Evolutionary conservation across 1,140 invertebrate genomes (phyloP).

Genomic region (Alviniconcha marisindica): DNA sequence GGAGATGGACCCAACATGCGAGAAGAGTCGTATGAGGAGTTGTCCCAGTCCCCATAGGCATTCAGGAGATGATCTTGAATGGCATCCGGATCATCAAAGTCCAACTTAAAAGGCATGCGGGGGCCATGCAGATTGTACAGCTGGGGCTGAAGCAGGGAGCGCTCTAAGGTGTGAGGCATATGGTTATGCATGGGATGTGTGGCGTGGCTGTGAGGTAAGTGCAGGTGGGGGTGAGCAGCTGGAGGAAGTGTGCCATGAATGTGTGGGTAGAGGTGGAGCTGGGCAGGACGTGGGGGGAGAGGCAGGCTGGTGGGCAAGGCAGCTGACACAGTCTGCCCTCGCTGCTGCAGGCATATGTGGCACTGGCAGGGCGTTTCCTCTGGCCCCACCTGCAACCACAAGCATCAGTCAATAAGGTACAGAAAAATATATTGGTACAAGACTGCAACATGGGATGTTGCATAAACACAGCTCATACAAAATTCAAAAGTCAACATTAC

Average conservation of each 20-base stretch:
- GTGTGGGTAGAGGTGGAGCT: conserved; percentile 76
- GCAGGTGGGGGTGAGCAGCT: conserved; percentile 58
- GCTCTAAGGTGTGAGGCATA: conserved; percentile 24
- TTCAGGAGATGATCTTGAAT: conserved; percentile 72
- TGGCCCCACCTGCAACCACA: not conserved
- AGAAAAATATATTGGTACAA: no score
- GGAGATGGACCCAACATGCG: conserved; percentile 42
- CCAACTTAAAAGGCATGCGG: conserved; percentile 62
- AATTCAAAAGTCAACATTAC: no score
- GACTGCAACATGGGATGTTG: no score
- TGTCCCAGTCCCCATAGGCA: conserved; percentile 74
- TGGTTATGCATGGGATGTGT: conserved; percentile 14
- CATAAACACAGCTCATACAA: no score
- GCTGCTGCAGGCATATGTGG: conserved; percentile 72
- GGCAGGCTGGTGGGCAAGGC: conserved; percentile 63
- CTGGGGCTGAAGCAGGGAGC: conserved; percentile 68
- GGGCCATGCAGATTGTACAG: conserved; percentile 71
- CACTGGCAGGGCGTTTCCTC: conserved; percentile 66
- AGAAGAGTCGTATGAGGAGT: conserved; percentile 57
- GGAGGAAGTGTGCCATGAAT: conserved; percentile 73
- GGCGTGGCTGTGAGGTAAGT: conserved; percentile 32
- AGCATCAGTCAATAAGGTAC: not conserved
- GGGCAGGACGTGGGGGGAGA: conserved; percentile 62
- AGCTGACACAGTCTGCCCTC: conserved; percentile 68
- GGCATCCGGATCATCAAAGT: conserved; percentile 65